These are phyloP conservation scores for Papilio demoleus DNA, from an alignment of 2,888 invertebrate species.

Conservation along the genomic window DNA sequence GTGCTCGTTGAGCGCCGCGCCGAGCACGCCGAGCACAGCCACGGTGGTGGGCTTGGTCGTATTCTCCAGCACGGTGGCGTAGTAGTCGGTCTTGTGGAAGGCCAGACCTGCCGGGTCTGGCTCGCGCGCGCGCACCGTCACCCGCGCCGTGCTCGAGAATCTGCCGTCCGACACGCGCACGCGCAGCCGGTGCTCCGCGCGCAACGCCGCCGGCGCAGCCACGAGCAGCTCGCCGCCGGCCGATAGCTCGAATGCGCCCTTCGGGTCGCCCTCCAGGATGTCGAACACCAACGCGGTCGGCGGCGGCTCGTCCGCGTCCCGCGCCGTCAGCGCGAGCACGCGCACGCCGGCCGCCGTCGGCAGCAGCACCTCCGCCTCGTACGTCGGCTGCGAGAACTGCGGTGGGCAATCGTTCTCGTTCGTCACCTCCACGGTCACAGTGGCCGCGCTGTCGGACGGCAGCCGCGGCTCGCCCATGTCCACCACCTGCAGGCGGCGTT, in stretches of 20 bases:
- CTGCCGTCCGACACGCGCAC: slow-evolving; percentile 94
- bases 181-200: slow-evolving; percentile 84
- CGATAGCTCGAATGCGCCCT: slow-evolving; percentile 88
- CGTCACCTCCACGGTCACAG: slow-evolving; percentile 89
- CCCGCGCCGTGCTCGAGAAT: slow-evolving; percentile 87
- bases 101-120: slow-evolving; percentile 86
- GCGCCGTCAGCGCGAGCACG: slow-evolving; percentile 87
- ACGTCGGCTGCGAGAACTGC: slow-evolving; percentile 86
- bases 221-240: slow-evolving; percentile 69
- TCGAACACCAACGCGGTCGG: slow-evolving; percentile 87
- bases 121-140: slow-evolving; percentile 60
- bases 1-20: slow-evolving; percentile 94
- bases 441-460: slow-evolving; percentile 90
- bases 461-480: slow-evolving; percentile 93
- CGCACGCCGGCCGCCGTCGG: slow-evolving; percentile 92
- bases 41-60: slow-evolving; percentile 91
- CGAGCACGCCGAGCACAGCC: slow-evolving; percentile 94
- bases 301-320: slow-evolving; percentile 88
- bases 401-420: slow-evolving; percentile 97
- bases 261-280: slow-evolving; percentile 92
- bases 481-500: slow-evolving; percentile 78
- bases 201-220: slow-evolving; percentile 71
- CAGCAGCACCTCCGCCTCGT: slow-evolving; percentile 90
- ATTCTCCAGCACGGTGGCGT: slow-evolving; percentile 93
- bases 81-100: slow-evolving; percentile 91